phyloP scores from a whole-genome alignment of 2,888 invertebrate species.

The Trimorus sp. region DNA sequence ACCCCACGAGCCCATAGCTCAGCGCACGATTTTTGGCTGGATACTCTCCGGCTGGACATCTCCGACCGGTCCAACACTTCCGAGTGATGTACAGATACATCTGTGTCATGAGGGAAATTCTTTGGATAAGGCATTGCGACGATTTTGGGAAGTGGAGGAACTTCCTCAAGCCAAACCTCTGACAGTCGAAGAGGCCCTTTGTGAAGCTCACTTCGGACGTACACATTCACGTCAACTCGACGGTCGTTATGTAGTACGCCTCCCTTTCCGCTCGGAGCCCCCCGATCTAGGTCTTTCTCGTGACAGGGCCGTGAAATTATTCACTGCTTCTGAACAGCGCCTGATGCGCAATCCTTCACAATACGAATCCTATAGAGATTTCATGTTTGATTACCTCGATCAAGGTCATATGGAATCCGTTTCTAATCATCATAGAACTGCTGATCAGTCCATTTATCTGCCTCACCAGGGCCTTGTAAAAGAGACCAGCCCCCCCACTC shows the following conservation, averaged over 20 bases:
- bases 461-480: constrained; percentile 12
- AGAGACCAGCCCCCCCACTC: constrained; percentile 1
- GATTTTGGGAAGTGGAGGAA: constrained; percentile 11
- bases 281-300: not conserved
- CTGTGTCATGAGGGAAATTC: not conserved
- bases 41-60: constrained; percentile 4
- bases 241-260: constrained; percentile 2
- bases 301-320: not conserved
- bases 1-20: constrained; percentile 4
- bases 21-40: constrained; percentile 16
- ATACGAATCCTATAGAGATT: not conserved
- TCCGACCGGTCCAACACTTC: not conserved
- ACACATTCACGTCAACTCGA: not conserved
- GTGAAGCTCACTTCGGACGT: not conserved
- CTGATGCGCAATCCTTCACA: not conserved
- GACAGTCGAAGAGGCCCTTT: not conserved
- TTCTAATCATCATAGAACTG: too few species aligned
- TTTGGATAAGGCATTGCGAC: not conserved
- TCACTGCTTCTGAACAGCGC: not conserved
- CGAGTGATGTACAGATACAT: not conserved
- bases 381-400: not conserved
- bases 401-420: constrained; percentile 4
- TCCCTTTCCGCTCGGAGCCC: not conserved
- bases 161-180: not conserved
- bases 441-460: not conserved